Conservation (phyloP, 2,797 vertebrate species). For the Avahi laniger region DNA sequence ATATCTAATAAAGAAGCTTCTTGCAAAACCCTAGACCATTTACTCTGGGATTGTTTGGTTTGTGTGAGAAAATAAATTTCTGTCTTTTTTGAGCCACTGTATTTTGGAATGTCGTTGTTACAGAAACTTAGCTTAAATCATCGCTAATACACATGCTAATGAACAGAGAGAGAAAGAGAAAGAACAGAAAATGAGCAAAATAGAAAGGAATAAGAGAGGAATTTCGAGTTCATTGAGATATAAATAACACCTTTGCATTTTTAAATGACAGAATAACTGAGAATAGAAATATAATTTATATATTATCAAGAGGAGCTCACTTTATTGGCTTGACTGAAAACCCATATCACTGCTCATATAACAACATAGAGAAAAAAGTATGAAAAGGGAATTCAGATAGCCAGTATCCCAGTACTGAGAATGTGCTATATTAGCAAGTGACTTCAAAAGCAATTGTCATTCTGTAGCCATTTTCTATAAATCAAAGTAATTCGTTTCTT, state of each 20-base stretch:
- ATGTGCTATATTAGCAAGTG: not conserved
- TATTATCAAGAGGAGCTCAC: not conserved
- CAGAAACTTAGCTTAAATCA: not conserved
- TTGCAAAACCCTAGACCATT: not conserved
- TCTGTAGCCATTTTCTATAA: not conserved
- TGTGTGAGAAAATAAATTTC: not conserved
- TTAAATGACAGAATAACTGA: not conserved
- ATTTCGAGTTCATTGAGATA: not conserved
- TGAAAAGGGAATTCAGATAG: not conserved
- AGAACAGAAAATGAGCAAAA: not conserved
- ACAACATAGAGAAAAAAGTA: not conserved
- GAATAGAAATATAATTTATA: not conserved
- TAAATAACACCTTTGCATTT: not conserved
- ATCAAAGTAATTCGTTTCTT: not conserved
- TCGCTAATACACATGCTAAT: not conserved
- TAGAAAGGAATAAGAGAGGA: not conserved
- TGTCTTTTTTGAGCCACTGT: not conserved
- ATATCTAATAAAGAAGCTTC: not conserved
- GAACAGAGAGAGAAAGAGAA: too few relatives aligned
- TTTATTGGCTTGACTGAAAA: not conserved
- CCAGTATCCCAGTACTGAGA: not conserved
- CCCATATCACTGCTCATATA: not conserved
- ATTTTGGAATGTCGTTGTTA: not conserved
- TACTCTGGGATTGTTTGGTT: not conserved
- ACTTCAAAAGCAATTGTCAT: not conserved